Percentiles rank a stretch among this genome's conserved stretches.
Conservation (phyloP, 2,888 invertebrate genomes). For the Sminthurinus aureus region DNA sequence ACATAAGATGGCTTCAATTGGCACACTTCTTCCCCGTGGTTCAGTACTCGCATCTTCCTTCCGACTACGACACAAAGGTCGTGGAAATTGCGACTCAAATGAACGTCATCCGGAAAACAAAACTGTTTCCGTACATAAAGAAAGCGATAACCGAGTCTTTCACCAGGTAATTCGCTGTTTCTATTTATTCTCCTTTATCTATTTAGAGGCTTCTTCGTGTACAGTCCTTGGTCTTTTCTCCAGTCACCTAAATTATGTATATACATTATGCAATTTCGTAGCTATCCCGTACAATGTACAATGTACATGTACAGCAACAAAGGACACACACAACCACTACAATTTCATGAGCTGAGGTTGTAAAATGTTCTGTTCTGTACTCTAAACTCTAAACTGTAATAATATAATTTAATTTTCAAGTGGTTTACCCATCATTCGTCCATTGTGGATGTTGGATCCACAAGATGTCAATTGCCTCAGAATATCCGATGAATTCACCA, state of each 20-base stretch:
- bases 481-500: constrained; percentile 84
- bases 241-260: no score
- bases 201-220: no score
- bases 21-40: constrained; percentile 91
- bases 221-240: no score
- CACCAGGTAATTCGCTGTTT: constrained; percentile 60
- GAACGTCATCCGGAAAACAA: constrained; percentile 70
- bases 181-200: no score
- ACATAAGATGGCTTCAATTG: constrained; percentile 89
- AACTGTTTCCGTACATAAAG: constrained; percentile 76
- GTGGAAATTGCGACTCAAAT: constrained; percentile 79
- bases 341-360: no score
- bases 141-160: constrained; percentile 80
- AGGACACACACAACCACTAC: no score
- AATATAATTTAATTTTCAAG: constrained; percentile 64
- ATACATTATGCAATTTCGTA: no score
- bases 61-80: constrained; percentile 82
- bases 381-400: no score
- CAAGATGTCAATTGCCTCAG: constrained; percentile 78
- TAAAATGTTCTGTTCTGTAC: no score
- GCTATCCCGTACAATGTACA: no score
- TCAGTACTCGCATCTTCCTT: constrained; percentile 88
- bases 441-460: constrained; percentile 88
- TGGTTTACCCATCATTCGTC: constrained; percentile 84
- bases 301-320: no score